Base-by-base conservation (phyloP, 2,888 invertebrate genomes). In the Phaedon cochleariae region DNA sequence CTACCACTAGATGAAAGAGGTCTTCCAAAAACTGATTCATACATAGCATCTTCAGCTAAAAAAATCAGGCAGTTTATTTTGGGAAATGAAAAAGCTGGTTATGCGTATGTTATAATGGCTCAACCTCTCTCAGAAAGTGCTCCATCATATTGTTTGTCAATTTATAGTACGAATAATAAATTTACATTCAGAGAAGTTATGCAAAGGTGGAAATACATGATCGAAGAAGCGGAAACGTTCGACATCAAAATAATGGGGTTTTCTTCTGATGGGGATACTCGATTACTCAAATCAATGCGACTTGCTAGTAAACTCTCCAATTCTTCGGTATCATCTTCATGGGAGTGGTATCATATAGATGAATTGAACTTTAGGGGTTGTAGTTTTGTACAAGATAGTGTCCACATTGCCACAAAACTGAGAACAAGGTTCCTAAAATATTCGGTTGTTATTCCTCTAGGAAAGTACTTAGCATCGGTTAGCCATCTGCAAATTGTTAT, bases 141-240 rank as follows among this genome's bases (percentile, higher is more conserved):
- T 12, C 68, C 72, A 17, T 31, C 71, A 17, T 73, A 64, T 64
- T 73, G 70, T 61, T 51, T 71, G 20, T 18, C 20, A 18, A 37
- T 74, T 15, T 74, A 65, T 65, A 64, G 70, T 18, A 72, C 71
- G n/a, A 52, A 71, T 41, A 74, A 71, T 59, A 59, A 51, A 41
- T 74, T 73, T 64, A 49, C 20, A 4, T 31, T 17, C 10, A 54
- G n/a, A 37, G 57, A 65, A 26, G 68, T 71, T 1, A 53, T 41
- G 20, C 29, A 55, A n/a, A 29, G 73, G 21, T 71, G 70, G n/a
- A 31, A n/a, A n/a, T n/a, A n/a, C n/a, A n/a, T n/a, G n/a, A n/a
- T n/a, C n/a, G n/a, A n/a, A 34, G 29, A 59, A 15, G 59, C 63
- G 3, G 15, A 41, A 18, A 53, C 54, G 41, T 45, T 7, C 29